Conservation (phyloP, 2,888 invertebrate species). For the Luperina nickerlii region DNA sequence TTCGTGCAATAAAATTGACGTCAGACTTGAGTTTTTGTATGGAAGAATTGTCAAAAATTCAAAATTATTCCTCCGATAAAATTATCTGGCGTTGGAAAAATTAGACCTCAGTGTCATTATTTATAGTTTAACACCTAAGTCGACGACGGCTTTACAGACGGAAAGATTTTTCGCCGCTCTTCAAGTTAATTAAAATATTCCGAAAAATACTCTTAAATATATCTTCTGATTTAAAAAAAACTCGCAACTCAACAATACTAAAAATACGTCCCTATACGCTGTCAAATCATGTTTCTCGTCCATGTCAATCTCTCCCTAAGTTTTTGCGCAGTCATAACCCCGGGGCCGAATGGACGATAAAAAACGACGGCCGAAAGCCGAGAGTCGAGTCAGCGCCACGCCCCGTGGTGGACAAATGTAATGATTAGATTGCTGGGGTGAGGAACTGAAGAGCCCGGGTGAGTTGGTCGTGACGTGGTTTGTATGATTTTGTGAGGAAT, state of each 20-base stretch:
- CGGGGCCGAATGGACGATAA: conserved; percentile 70
- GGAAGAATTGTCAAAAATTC: too few species aligned
- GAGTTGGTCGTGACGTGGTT: background rate
- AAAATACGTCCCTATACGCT: background rate
- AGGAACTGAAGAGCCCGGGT: background rate
- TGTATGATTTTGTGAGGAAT: conserved; percentile 6
- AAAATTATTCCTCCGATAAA: too few species aligned
- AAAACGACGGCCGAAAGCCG: conserved; percentile 68
- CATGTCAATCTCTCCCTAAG: conserved; percentile 50
- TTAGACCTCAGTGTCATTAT: too few species aligned
- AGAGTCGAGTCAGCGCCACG: conserved; percentile 75
- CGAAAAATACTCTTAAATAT: too few species aligned
- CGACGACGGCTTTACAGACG: too few species aligned
- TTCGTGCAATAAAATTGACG: too few species aligned
- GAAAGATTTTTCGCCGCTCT: too few species aligned
- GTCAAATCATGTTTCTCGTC: conserved; percentile 28
- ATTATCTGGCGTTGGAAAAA: too few species aligned
- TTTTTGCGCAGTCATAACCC: conserved; percentile 60
- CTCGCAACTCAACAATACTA: background rate
- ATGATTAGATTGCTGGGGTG: conserved; percentile 43
- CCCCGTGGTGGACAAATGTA: conserved; percentile 66
- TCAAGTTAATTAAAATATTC: too few species aligned
- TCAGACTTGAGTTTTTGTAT: too few species aligned
- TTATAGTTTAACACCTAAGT: too few species aligned
- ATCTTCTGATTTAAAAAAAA: background rate